Evolutionary conservation across 2,888 invertebrate genomes (phyloP).

Genomic region (Thelaira solivaga): DNA sequence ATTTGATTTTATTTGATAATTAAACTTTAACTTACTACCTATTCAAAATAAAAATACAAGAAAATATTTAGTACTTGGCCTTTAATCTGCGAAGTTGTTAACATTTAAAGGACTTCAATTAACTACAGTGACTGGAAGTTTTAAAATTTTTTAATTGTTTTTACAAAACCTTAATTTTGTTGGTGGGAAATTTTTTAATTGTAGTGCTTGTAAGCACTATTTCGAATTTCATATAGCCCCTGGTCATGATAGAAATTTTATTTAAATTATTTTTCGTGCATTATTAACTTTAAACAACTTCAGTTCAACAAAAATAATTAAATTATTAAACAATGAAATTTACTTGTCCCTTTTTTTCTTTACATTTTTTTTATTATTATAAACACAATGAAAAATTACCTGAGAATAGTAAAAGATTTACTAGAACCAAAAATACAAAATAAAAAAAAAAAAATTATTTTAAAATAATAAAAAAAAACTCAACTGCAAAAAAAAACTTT

Average conservation of each 20-base stretch:
- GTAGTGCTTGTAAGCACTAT: too few species aligned
- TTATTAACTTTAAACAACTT: not conserved
- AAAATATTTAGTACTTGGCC: too few species aligned
- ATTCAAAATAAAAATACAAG: too few species aligned
- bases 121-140: too few species aligned
- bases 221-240: too few species aligned
- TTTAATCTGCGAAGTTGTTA: too few species aligned
- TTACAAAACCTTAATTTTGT: too few species aligned
- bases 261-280: not conserved
- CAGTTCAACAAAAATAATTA: not conserved
- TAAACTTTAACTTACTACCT: too few species aligned
- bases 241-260: not conserved
- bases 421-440: not conserved
- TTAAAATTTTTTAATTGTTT: too few species aligned
- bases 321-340: conserved; percentile 17
- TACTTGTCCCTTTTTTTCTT: conserved; percentile 1
- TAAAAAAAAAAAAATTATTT: not conserved
- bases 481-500: not conserved
- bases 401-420: not conserved
- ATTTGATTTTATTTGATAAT: too few species aligned
- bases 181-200: too few species aligned
- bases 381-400: not conserved
- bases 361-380: not conserved
- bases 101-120: too few species aligned
- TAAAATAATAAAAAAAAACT: not conserved